Evolutionary conservation across 2,113 vertebrate species (phyloP), one percentile per base, ranked within the genome.

Genomic region (Gallinago paraguaiae): DNA sequence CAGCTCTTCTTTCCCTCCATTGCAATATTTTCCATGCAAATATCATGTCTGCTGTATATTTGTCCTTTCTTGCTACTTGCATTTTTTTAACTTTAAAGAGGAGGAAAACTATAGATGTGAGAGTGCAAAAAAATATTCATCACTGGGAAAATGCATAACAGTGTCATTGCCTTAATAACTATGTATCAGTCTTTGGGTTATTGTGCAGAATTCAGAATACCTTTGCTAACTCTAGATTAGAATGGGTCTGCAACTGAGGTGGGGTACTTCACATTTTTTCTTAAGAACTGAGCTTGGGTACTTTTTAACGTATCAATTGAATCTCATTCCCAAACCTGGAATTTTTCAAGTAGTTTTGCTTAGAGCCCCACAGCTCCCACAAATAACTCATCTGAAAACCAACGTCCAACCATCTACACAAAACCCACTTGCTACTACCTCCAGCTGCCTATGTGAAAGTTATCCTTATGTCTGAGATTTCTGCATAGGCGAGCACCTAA

Each of bases 351-450:
- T n/a, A n/a, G 7, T 39, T 61, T 68, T 82, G 2, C 5, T 46
- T 72, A 27, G 9, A 53, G 4, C 7, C 15, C 8, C 24, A 35
- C 28, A 35, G 5, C 5, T 78, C 17, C 14, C 31, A 57, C 24
- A 78, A 9, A 6, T 33, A 74, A 63, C 3, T 41, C 0, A 0
- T 50, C 31, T 68, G 48, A 68, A 92, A 82, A 51, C 1, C 15
- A 76, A 1, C 0, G 0, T 56, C 25, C 17, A 39, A 1, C 24
- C 45, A 17, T 5, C 14, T 74, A 17, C 33, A 57, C 24, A 68
- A 63, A 75, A 11, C 5, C 10, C 4, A 16, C 30, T 51, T 33
- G 19, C 10, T 85, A 45, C n/a, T 69, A 24, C 16, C 17, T 65
- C 60, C 51, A 60, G 6, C 13, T 37, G 11, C 6, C 23, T 23